Conservation (phyloP, 2,888 invertebrate genomes). For the Leucania comma region DNA sequence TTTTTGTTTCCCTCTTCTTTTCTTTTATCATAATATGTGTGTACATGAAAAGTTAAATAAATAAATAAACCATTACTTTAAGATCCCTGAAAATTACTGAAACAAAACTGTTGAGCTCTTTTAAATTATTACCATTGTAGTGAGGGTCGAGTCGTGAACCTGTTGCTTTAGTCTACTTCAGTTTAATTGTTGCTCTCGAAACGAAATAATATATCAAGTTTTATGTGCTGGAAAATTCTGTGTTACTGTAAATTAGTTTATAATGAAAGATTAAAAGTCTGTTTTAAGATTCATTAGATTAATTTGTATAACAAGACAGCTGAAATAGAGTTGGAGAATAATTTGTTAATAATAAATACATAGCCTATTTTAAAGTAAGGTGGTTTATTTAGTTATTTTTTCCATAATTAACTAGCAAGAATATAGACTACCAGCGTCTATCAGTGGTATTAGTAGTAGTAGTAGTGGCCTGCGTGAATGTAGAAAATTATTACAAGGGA, state of each 20-base stretch:
- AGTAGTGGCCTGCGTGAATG: too few species aligned
- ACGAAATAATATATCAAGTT: conserved; percentile 1
- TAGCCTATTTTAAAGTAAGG: too few species aligned
- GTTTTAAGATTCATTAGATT: background rate
- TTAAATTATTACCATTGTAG: background rate
- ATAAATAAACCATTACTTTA: background rate
- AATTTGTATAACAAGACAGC: background rate
- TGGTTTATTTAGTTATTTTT: too few species aligned
- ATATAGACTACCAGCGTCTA: too few species aligned
- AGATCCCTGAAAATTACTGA: background rate
- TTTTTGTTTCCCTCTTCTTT: too few species aligned
- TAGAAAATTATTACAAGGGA: too few species aligned
- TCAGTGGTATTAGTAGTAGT: too few species aligned
- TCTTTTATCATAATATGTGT: too few species aligned
- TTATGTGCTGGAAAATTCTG: conserved; percentile 5
- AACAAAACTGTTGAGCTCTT: conserved; percentile 5
- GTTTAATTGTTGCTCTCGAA: conserved; percentile 21
- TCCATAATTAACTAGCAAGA: too few species aligned
- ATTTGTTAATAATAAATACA: too few species aligned
- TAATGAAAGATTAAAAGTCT: background rate
- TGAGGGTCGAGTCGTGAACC: conserved; percentile 17
- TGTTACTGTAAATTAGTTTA: background rate
- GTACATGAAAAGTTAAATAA: too few species aligned
- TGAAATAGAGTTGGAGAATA: background rate
- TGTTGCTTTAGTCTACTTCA: conserved; percentile 33